A percentile compares a stretch with the other conserved stretches of the same genome.
Conservation (phyloP, 2,113 vertebrate species). For the Butorides virescens region DNA sequence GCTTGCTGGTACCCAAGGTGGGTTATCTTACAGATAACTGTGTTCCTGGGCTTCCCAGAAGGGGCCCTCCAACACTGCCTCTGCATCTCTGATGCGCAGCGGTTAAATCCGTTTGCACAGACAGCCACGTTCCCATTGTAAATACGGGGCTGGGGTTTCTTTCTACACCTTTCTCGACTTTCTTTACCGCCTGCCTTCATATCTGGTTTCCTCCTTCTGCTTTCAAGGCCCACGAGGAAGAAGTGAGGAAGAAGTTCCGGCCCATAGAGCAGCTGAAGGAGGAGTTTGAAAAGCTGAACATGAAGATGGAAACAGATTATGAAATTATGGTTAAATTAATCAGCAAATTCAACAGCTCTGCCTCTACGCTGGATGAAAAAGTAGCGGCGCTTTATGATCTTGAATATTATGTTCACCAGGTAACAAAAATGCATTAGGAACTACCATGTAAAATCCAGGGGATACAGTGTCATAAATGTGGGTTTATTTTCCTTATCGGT, state of each 20-base stretch:
- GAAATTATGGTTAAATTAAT: constrained; percentile 89
- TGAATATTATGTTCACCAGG: constrained; percentile 97
- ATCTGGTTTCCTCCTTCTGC: not conserved
- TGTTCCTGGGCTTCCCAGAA: not conserved
- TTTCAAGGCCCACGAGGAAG: constrained; percentile 64
- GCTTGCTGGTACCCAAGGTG: not conserved
- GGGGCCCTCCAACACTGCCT: not conserved
- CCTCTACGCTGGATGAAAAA: constrained; percentile 80
- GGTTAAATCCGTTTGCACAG: not conserved
- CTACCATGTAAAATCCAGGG: not conserved
- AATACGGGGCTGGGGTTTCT: not conserved
- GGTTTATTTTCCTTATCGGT: constrained; percentile 44
- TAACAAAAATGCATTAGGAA: constrained; percentile 54
- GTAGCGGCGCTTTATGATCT: constrained; percentile 86
- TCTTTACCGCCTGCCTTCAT: not conserved
- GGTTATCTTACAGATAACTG: not conserved
- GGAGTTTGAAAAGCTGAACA: constrained; percentile 85
- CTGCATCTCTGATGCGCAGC: not conserved
- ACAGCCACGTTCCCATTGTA: not conserved
- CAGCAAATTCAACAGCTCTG: constrained; percentile 82
- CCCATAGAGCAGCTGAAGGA: constrained; percentile 88
- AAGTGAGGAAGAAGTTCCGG: constrained; percentile 73
- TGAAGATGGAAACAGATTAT: constrained; percentile 89
- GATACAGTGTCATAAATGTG: not conserved
- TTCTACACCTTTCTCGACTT: not conserved